A percentile compares a stretch with the other conserved stretches of the same genome.
Conservation (phyloP, 2,113 vertebrate species). For the Percopsis transmontana region DNA sequence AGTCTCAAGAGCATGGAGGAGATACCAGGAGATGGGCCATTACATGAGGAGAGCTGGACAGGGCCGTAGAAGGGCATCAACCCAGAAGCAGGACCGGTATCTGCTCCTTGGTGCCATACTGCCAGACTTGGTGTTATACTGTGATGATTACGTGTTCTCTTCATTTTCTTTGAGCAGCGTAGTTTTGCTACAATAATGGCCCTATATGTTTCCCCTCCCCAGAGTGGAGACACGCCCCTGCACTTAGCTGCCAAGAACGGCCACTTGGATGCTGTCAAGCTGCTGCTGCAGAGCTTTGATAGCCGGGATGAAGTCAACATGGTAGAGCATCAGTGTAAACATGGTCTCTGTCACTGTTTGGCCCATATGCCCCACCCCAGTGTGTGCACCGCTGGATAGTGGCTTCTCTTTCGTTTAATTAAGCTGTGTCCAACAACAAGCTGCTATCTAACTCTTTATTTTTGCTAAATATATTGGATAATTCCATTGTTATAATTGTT, state of each 20-base stretch:
- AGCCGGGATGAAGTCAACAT: slow-evolving; percentile 82
- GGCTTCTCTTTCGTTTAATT: slow-evolving; percentile 32
- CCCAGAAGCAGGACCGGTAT: no score
- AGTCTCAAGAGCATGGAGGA: no score
- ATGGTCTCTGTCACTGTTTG: slow-evolving; percentile 32
- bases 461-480: no score
- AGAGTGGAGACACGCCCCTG: slow-evolving; percentile 88
- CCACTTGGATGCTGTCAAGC: slow-evolving; percentile 72
- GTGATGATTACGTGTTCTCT: no score
- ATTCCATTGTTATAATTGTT: no score
- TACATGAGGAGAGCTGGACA: no score
- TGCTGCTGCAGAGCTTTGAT: slow-evolving; percentile 81
- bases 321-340: slow-evolving; percentile 71
- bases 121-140: no score
- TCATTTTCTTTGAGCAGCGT: no score
- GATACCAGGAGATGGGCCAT: no score
- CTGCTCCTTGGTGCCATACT: no score
- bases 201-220: slow-evolving; percentile 54
- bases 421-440: slow-evolving; percentile 28
- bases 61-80: no score
- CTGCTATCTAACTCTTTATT: not conserved
- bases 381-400: slow-evolving; percentile 32
- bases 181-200: no score
- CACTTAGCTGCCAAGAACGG: slow-evolving; percentile 86
- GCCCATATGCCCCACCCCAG: slow-evolving; percentile 25